These are phyloP conservation scores for Octodon degus DNA, from an alignment of 2,113 vertebrate genomes.

Conservation along the genomic window DNA sequence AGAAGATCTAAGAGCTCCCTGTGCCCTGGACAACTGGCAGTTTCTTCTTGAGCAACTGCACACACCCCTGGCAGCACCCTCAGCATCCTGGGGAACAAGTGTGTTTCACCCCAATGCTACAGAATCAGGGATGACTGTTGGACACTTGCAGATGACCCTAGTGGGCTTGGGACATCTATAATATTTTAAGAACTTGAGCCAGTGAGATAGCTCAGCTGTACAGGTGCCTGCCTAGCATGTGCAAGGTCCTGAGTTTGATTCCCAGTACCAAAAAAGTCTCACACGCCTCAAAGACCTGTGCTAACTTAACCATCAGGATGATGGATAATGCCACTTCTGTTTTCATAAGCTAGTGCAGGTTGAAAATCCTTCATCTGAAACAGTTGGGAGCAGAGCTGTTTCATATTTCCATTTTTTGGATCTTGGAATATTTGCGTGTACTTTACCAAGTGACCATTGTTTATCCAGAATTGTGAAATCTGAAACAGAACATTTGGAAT, in stretches of 20 bases:
- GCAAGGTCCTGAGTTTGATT: no score
- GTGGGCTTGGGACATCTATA: neutral
- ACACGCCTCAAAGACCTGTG: neutral
- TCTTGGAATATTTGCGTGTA: neutral
- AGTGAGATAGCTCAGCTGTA: no score
- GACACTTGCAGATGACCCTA: neutral
- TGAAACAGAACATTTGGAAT: neutral
- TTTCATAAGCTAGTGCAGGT: neutral
- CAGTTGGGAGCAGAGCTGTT: neutral
- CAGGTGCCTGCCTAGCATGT: no score
- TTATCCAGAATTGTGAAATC: neutral
- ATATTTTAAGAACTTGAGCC: neutral
- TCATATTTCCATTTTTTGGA: neutral
- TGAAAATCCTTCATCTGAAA: neutral
- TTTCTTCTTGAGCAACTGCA: neutral
- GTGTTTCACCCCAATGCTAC: neutral
- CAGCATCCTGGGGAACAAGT: neutral
- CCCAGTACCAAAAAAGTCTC: neutral
- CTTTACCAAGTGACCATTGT: neutral
- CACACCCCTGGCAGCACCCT: neutral
- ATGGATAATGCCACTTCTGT: neutral
- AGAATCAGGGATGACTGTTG: neutral
- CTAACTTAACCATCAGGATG: neutral
- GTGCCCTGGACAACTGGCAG: neutral
- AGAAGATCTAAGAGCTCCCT: neutral